phyloP scores from a whole-genome alignment of 2,888 invertebrate genomes.

The Craniophora ligustri region DNA sequence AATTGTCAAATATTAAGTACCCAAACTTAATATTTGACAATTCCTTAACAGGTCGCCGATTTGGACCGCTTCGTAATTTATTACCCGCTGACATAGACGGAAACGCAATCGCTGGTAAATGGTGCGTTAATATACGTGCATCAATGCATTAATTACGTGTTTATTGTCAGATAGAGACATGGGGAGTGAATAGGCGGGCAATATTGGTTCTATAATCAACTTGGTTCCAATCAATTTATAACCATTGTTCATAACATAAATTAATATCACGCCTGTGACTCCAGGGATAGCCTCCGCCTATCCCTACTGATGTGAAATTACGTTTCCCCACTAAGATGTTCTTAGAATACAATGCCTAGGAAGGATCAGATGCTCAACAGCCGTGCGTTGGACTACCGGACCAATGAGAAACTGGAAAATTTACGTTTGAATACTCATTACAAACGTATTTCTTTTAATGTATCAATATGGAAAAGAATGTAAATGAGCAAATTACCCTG shows the following conservation, averaged over 20 bases:
- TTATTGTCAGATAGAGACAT: constrained; percentile 8
- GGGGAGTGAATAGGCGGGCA: constrained; percentile 15
- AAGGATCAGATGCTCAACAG: too few relatives aligned
- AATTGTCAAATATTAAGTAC: too few relatives aligned
- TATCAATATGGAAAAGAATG: too few relatives aligned
- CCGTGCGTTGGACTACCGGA: too few relatives aligned
- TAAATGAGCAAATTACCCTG: too few relatives aligned
- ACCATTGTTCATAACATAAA: not conserved
- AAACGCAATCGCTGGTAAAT: constrained; percentile 56
- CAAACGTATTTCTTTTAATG: too few relatives aligned
- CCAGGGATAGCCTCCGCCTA: too few relatives aligned
- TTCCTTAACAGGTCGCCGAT: not conserved
- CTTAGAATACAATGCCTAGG: too few relatives aligned
- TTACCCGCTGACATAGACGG: constrained; percentile 49
- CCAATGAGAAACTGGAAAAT: too few relatives aligned
- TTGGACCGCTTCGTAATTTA: constrained; percentile 33
- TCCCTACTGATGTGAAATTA: too few relatives aligned
- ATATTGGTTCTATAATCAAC: constrained; percentile 16
- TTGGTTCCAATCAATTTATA: constrained; percentile 7
- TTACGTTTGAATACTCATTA: too few relatives aligned
- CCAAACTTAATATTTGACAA: not conserved
- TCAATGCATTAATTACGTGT: constrained; percentile 33
- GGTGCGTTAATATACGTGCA: constrained; percentile 46
- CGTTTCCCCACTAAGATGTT: too few relatives aligned
- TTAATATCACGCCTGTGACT: constrained; percentile 1